These are phyloP conservation scores for Leptarthrus brevirostris DNA, from an alignment of 2,888 invertebrate species.

Conservation along the genomic window DNA sequence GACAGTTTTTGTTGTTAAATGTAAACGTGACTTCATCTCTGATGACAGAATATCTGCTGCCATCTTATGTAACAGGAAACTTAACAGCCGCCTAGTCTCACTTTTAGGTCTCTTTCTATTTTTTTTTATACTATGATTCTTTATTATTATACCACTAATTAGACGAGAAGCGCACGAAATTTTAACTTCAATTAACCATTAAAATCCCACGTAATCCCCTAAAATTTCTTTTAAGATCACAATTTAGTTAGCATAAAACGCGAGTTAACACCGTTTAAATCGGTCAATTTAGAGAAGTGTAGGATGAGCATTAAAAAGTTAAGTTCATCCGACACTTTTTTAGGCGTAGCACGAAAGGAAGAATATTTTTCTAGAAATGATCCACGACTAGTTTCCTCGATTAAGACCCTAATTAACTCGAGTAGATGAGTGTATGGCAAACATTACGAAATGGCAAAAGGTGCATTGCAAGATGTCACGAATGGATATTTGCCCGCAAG, in stretches of 20 bases:
- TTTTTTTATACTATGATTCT: background rate
- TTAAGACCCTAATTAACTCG: too few species aligned
- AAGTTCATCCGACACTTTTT: background rate
- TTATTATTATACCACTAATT: background rate
- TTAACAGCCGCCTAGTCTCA: too few species aligned
- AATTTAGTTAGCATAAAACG: conserved; percentile 11
- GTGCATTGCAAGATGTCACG: conserved; percentile 43
- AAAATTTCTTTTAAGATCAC: background rate
- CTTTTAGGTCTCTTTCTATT: background rate
- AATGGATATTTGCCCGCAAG: background rate
- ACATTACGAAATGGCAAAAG: background rate
- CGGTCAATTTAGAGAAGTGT: background rate
- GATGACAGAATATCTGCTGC: conserved; percentile 83
- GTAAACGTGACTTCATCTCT: conserved; percentile 78
- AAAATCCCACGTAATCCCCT: background rate
- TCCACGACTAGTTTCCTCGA: background rate
- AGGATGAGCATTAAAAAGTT: too few species aligned
- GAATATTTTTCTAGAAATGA: background rate
- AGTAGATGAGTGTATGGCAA: background rate
- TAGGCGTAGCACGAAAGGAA: background rate
- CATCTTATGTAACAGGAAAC: too few species aligned
- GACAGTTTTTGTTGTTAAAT: conserved; percentile 81
- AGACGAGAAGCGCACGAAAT: background rate
- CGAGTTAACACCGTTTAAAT: conserved; percentile 1
- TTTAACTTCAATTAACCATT: too few species aligned